Conservation (phyloP, 2,113 vertebrate genomes). For the Aviceda subcristata region DNA sequence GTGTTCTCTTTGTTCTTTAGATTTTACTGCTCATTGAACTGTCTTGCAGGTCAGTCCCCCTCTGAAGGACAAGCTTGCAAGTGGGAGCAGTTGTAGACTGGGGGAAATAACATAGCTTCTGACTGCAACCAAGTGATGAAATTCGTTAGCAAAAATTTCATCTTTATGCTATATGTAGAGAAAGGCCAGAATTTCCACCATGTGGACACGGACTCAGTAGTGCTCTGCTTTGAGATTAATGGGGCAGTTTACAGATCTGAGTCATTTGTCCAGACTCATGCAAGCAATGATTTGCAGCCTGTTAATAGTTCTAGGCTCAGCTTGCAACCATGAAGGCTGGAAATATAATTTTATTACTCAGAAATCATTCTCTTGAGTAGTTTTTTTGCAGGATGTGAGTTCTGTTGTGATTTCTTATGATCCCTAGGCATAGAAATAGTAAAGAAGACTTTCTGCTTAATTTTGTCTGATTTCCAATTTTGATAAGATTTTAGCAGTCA, state of each 20-base stretch:
- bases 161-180: background rate
- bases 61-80: background rate
- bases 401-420: background rate
- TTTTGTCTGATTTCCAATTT: background rate
- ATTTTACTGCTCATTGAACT: background rate
- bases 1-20: background rate
- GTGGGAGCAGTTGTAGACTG: background rate
- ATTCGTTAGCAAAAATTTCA: background rate
- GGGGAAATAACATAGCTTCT: background rate
- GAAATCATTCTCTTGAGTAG: background rate
- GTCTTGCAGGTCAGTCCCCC: background rate
- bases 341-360: background rate
- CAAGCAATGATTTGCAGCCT: background rate
- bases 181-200: background rate
- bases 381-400: background rate
- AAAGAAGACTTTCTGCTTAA: background rate
- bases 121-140: background rate
- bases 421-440: background rate
- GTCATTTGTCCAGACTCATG: background rate
- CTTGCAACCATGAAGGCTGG: background rate
- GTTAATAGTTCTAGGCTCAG: background rate
- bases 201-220: background rate
- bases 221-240: background rate
- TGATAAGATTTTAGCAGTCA: background rate
- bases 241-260: background rate